Percentiles rank a stretch among this genome's conserved stretches.
Conservation (phyloP, 2,888 invertebrate genomes). For the Nomada ruficornis region DNA sequence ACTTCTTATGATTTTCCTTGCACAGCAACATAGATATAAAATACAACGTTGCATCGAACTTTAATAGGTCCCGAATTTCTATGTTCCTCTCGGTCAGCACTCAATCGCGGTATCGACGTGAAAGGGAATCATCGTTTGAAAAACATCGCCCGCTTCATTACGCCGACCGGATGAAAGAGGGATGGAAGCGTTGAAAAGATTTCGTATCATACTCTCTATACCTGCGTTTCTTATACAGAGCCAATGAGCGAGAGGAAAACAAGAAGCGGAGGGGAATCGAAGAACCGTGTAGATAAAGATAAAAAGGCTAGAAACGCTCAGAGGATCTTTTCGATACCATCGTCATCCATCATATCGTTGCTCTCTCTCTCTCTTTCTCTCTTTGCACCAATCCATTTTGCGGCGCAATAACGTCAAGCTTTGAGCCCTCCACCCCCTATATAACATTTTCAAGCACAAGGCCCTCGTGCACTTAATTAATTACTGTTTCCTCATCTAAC, state of each 20-base stretch:
- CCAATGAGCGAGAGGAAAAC: neutral
- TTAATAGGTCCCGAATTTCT: neutral
- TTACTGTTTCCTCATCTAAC: slow-evolving; percentile 60
- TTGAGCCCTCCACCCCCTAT: slow-evolving; percentile 39
- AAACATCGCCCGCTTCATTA: slow-evolving; percentile 3
- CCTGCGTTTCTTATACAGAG: neutral
- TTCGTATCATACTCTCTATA: neutral
- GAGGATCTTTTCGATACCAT: slow-evolving; percentile 51
- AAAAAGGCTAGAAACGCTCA: slow-evolving; percentile 28
- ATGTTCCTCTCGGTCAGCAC: neutral
- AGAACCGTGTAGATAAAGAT: slow-evolving; percentile 41
- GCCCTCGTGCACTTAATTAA: slow-evolving; percentile 76
- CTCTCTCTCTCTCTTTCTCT: slow-evolving; percentile 42
- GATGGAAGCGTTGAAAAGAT: slow-evolving; percentile 10
- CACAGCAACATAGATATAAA: too few relatives aligned
- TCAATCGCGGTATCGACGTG: neutral
- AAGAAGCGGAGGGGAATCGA: neutral
- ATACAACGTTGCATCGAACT: too few relatives aligned
- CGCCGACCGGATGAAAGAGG: neutral
- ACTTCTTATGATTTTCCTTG: too few relatives aligned
- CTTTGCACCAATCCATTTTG: slow-evolving; percentile 65
- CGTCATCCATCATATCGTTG: slow-evolving; percentile 73
- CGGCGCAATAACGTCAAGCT: slow-evolving; percentile 71
- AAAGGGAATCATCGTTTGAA: neutral
- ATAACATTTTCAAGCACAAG: slow-evolving; percentile 73